Percentiles rank a stretch among this genome's conserved stretches.
Evolutionary conservation across 2,797 vertebrate genomes (phyloP).

Genomic region (Myiotriccus ornatus): DNA sequence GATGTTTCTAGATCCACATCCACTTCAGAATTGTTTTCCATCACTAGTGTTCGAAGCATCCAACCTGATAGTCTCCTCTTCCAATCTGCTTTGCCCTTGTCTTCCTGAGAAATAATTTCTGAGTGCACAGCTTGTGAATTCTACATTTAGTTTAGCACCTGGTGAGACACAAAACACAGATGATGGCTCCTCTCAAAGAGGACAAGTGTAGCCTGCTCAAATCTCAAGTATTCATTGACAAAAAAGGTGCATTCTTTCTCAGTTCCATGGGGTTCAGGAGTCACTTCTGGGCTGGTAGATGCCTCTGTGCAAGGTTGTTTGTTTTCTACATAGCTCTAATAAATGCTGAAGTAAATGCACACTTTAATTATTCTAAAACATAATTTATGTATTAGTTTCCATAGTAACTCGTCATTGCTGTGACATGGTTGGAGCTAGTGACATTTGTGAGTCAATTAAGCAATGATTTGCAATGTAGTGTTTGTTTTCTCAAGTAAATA

Average conservation of each 20-base stretch:
- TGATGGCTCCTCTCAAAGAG: background rate
- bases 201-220: background rate
- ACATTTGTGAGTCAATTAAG: conserved; percentile 34
- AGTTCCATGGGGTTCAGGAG: background rate
- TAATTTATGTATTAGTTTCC: conserved; percentile 56
- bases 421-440: conserved; percentile 16
- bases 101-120: background rate
- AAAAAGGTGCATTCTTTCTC: background rate
- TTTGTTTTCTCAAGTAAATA: background rate
- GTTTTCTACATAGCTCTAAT: background rate
- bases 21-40: background rate
- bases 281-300: background rate
- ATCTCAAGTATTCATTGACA: background rate
- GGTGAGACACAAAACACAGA: background rate
- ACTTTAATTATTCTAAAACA: conserved; percentile 38
- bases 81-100: background rate
- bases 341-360: background rate
- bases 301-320: background rate
- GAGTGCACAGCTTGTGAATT: background rate
- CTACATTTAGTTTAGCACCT: background rate
- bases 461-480: background rate
- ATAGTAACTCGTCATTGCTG: conserved; percentile 31
- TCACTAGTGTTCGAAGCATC: background rate
- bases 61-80: background rate
- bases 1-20: background rate